Conservation (phyloP, 2,888 invertebrate species). For the Dicycla oo region DNA sequence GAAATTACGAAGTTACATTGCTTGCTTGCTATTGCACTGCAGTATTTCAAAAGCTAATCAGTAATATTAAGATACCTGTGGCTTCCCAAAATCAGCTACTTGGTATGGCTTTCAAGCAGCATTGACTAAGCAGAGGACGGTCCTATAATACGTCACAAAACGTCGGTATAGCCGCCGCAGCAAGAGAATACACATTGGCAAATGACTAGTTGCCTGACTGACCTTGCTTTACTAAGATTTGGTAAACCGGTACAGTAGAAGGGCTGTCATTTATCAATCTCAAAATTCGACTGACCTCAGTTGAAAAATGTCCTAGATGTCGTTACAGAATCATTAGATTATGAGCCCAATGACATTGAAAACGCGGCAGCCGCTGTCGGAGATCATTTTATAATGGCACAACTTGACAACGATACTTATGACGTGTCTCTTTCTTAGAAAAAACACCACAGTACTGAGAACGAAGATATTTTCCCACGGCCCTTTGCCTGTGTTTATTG, state of each 20-base stretch:
- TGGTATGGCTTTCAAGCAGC: background rate
- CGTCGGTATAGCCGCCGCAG: background rate
- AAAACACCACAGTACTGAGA: slow-evolving; percentile 72
- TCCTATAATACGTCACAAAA: background rate
- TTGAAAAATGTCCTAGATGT: slow-evolving; percentile 1
- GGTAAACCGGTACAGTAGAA: slow-evolving; percentile 22
- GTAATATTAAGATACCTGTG: background rate
- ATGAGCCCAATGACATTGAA: slow-evolving; percentile 61
- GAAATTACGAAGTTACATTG: background rate
- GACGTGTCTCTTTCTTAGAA: slow-evolving; percentile 71
- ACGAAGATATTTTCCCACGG: slow-evolving; percentile 76
- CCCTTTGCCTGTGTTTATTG: slow-evolving; percentile 64
- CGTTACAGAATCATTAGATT: slow-evolving; percentile 27
- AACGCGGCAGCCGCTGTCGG: slow-evolving; percentile 29
- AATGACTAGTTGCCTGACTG: slow-evolving; percentile 37
- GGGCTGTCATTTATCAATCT: slow-evolving; percentile 30
- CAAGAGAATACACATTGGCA: slow-evolving; percentile 9
- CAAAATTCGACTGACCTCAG: slow-evolving; percentile 1
- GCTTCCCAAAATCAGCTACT: background rate
- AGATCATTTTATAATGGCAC: slow-evolving; percentile 38
- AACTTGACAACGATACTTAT: slow-evolving; percentile 40
- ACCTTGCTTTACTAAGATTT: slow-evolving; percentile 34
- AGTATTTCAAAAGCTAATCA: background rate
- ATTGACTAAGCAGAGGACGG: background rate
- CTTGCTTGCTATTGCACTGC: background rate